Conservation (phyloP, 2,797 vertebrate species). For the Acrossocheilus wenchowensis region DNA sequence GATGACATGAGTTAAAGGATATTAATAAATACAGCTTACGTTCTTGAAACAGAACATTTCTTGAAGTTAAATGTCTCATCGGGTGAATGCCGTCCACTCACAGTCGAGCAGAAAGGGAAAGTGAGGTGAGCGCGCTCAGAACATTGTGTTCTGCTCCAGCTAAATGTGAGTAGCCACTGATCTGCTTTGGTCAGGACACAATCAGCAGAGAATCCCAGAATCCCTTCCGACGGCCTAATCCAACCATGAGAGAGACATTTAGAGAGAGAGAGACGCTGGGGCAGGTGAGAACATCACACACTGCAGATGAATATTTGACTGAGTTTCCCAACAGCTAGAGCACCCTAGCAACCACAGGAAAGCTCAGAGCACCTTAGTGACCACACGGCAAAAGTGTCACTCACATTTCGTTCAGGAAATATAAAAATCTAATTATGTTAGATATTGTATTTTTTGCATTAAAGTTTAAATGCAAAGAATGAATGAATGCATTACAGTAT, state of each 20-base stretch:
- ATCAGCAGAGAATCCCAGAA: constrained; percentile 30
- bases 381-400: background rate
- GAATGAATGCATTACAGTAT: background rate
- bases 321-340: background rate
- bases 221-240: constrained; percentile 23
- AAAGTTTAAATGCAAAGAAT: background rate
- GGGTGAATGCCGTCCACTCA: background rate
- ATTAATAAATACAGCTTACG: background rate
- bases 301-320: constrained; percentile 2
- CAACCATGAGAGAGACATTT: background rate
- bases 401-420: background rate
- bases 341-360: background rate
- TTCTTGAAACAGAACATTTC: background rate
- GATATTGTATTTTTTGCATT: background rate
- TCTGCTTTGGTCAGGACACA: constrained; percentile 45
- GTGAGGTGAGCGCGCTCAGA: constrained; percentile 4
- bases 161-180: constrained; percentile 43
- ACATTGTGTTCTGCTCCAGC: constrained; percentile 9
- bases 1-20: background rate
- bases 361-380: background rate
- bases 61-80: background rate
- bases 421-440: background rate
- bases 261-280: background rate
- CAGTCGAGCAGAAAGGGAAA: background rate
- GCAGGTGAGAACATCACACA: constrained; percentile 6